A percentile compares a stretch with the other conserved stretches of the same genome.
These are phyloP conservation scores for Trichogramma pretiosum DNA, from an alignment of 1,140 invertebrate species.

Conservation along the genomic window DNA sequence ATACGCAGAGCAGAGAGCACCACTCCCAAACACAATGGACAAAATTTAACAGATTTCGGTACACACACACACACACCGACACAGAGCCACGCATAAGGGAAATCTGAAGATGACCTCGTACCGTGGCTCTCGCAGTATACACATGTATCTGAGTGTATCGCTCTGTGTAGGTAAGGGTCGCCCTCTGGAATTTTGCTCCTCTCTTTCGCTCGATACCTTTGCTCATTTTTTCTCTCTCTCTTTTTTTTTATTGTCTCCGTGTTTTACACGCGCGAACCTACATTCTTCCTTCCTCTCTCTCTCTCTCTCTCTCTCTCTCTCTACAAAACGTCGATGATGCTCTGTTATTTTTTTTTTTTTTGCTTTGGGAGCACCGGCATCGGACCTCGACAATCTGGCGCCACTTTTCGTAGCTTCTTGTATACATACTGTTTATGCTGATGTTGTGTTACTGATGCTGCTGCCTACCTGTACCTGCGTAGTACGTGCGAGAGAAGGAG, in stretches of 20 bases:
- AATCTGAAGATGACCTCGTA: constrained; percentile 20
- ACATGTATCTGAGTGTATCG: too few relatives aligned
- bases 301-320: neutral
- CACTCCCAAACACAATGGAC: too few relatives aligned
- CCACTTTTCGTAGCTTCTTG: constrained; percentile 30
- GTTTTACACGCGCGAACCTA: constrained; percentile 4
- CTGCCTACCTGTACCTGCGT: too few relatives aligned
- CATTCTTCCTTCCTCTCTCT: constrained; percentile 10
- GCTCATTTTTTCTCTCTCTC: too few relatives aligned
- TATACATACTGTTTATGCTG: too few relatives aligned
- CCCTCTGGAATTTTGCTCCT: constrained; percentile 1
- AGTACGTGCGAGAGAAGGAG: too few relatives aligned
- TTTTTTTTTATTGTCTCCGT: neutral
- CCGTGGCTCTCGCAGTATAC: neutral
- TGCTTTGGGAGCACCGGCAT: neutral
- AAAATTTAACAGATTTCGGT: too few relatives aligned
- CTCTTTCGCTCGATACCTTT: neutral
- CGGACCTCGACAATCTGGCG: constrained; percentile 36
- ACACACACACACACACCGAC: too few relatives aligned
- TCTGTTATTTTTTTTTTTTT: neutral
- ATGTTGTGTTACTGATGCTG: too few relatives aligned
- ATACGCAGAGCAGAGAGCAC: too few relatives aligned
- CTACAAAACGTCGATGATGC: too few relatives aligned
- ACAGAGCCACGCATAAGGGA: constrained; percentile 16
- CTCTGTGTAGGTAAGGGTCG: too few relatives aligned